Evolutionary conservation across 92 coral and sea anemone species (phyloP).

Genomic region (Hydrozoanthus gracilis): DNA sequence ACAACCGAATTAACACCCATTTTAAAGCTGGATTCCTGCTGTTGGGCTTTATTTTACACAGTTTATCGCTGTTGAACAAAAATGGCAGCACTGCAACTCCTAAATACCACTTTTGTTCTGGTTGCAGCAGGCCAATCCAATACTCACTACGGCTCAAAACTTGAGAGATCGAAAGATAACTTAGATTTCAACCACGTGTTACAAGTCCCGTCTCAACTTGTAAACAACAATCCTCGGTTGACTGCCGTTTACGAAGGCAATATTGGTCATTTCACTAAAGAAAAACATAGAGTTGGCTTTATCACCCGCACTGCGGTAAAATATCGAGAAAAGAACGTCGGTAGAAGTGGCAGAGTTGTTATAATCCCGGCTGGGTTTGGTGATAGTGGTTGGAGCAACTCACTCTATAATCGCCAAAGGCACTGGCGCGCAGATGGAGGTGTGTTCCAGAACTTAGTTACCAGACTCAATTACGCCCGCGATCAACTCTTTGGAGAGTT

Average conservation of each 20-base stretch:
- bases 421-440: conserved; percentile 18
- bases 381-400: neutral
- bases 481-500: conserved; percentile 21
- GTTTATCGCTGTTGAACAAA: too few relatives aligned
- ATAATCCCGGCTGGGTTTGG: too few relatives aligned
- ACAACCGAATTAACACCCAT: too few relatives aligned
- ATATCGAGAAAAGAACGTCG: conserved; percentile 29
- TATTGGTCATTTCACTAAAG: neutral
- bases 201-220: too few relatives aligned
- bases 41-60: too few relatives aligned
- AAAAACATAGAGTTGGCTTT: too few relatives aligned
- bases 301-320: neutral
- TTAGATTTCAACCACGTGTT: neutral
- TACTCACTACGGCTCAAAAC: neutral
- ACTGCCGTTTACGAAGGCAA: neutral
- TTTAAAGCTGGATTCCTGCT: too few relatives aligned
- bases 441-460: neutral
- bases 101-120: neutral
- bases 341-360: neutral
- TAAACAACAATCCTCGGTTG: too few relatives aligned
- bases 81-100: neutral
- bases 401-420: neutral
- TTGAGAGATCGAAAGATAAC: neutral
- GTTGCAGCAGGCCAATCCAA: neutral
- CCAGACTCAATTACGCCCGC: neutral